Conservation (phyloP, 2,888 invertebrate species). For the Elysia crispata region DNA sequence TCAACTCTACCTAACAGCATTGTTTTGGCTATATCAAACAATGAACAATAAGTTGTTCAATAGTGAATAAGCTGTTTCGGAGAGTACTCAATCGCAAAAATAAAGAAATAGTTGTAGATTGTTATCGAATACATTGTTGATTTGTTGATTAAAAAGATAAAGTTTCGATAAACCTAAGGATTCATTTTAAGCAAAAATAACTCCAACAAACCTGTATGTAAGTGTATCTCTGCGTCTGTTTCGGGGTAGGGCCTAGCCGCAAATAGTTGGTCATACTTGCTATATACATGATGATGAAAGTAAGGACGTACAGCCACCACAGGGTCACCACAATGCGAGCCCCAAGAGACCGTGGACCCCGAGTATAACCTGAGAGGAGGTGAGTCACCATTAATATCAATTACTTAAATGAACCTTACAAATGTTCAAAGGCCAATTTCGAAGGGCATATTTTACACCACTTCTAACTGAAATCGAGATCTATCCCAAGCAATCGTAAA, state of each 20-base stretch:
- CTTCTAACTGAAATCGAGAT: no score
- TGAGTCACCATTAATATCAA: neutral
- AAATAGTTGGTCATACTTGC: constrained; percentile 66
- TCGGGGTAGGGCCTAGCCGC: constrained; percentile 53
- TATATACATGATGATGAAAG: constrained; percentile 65
- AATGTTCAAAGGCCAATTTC: no score
- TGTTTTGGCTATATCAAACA: no score
- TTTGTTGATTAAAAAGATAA: no score
- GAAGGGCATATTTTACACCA: no score
- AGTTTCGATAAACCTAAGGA: neutral
- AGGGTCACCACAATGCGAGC: constrained; percentile 62
- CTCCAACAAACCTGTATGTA: constrained; percentile 37
- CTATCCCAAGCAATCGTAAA: no score
- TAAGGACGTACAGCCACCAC: constrained; percentile 69
- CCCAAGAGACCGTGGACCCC: constrained; percentile 66
- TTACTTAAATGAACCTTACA: neutral
- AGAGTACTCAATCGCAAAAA: no score
- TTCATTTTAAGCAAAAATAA: neutral
- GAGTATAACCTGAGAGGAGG: constrained; percentile 56
- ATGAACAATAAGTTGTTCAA: no score
- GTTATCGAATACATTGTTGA: no score
- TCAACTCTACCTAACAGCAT: no score
- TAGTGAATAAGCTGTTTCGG: no score
- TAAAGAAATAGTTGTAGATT: no score
- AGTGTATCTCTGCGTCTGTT: constrained; percentile 42